Base-by-base conservation (phyloP, 2,888 invertebrate genomes). In the Rosalia funebris region DNA sequence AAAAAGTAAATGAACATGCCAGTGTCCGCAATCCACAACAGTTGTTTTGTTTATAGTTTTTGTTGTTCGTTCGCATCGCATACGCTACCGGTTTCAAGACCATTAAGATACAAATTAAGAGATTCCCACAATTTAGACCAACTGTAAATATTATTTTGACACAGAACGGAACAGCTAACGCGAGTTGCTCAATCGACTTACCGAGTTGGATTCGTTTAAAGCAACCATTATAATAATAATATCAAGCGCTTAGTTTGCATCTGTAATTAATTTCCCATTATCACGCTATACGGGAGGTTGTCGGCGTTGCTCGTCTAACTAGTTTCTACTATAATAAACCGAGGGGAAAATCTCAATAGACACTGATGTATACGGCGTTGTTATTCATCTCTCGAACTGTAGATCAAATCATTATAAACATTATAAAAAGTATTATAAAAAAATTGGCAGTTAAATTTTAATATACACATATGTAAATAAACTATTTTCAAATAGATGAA, bases 131-230 rank as follows among this genome's bases (percentile, higher is more conserved):
- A 39, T 39, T 39, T 39, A 39, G 1, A 15, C 10, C 2, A 39
- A 39, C 39, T 39, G 39, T 39, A 39, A 39, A 39, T 15, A 16
- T 39, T 16, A n/a, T n/a, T n/a, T n/a, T n/a, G n/a, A 16, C 15
- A 14, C 15, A 2, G 39, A 39, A 39, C 5, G 16, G 10, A 10
- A 15, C 39, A 7, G 9, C 39, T 39, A 39, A 16, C 2, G 4
- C 10, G 1, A 15, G 39, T 39, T 9, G 39, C 16, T 10, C 10
- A 39, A 12, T 1, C 16, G 10, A 16, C 16, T 12, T 39, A 39
- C 16, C 14, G 10, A n/a, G 16, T 16, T 39, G 10, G 39, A 15
- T 16, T 2, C 16, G 15, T 39, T 39, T 16, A 39, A 14, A 16
- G 10, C 16, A 16, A 39, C 16, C 16, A 16, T 39, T 39, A 39